Evolutionary conservation across 1,140 invertebrate species (phyloP), one percentile per base, ranked within the genome.

Genomic region (Contarinia nasturtii): DNA sequence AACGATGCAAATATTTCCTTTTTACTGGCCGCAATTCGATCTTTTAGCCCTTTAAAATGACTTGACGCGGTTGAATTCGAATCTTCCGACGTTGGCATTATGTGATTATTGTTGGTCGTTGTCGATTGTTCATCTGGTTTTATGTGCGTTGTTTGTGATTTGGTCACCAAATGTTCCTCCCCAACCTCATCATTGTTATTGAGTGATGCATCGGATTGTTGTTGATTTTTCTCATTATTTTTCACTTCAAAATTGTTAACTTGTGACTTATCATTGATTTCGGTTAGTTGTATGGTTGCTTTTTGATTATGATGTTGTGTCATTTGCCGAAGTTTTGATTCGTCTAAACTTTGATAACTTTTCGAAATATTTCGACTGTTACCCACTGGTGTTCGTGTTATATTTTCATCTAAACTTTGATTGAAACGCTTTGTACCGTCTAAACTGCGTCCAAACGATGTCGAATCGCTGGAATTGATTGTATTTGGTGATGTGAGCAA

Each of bases 401-500:
- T 27, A 27, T 27, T 50, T 55, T 80, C 79, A 54, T 82, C 77
- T 45, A 80, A 60, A 55, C 77, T 79, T 49, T 76, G 74, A 61
- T 79, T 79, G 46, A 75, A 67, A 49, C 75, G 63, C 60, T 75
- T 73, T 0, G 58, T 57, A 33, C 49, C 54, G 47, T 64, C 59
- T 33, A 64, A 50, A 27, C 27, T 27, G 27, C 27, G 33, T 48
- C 48, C 5, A 7, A 15, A 14, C 19, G 48, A 47, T 20, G 18
- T 37, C n/a, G 33, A 42, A 20, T 49, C 7, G 1, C 51, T 49
- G 38, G 53, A 47, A 7, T 34, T 40, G 14, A 46, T 45, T 4
- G 50, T 36, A 20, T 37, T 46, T 7, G 53, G 54, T 17, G 58
- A 4, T 1, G 60, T 60, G 5, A 61, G 64, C 46, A 52, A 56